Evolutionary conservation across 2,113 vertebrate species (phyloP).

Genomic region (Hippocampus mohnikei): DNA sequence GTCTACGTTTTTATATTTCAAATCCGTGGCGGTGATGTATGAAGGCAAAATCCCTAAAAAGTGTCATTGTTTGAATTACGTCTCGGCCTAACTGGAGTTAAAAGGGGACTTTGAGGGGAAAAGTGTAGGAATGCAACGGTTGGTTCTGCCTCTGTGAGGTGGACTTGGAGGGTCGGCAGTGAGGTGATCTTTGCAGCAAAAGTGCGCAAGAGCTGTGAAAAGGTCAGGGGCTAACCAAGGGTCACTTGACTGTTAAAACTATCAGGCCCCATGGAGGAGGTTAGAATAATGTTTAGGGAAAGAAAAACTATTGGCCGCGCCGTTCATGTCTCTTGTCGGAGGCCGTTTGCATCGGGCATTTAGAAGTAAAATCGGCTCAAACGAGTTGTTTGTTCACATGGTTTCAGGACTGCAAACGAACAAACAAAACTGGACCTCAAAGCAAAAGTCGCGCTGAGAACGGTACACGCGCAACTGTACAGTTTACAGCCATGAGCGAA

Average conservation of each 20-base stretch:
- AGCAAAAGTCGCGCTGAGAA: background rate
- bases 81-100: background rate
- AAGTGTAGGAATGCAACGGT: constrained; percentile 31
- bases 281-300: constrained; percentile 75
- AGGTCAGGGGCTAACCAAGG: constrained; percentile 87
- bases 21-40: background rate
- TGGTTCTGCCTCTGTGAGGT: constrained; percentile 46
- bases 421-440: background rate
- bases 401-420: background rate
- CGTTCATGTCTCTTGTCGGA: background rate
- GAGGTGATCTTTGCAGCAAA: constrained; percentile 62
- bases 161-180: constrained; percentile 62
- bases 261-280: constrained; percentile 63
- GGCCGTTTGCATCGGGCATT: background rate
- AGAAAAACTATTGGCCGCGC: constrained; percentile 47
- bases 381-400: background rate
- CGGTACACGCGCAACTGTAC: too few species aligned
- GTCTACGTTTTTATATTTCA: background rate
- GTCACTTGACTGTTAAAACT: constrained; percentile 79
- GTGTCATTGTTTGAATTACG: background rate
- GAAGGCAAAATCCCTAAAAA: background rate
- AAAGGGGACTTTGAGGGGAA: constrained; percentile 1
- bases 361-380: background rate
- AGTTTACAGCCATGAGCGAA: too few species aligned
- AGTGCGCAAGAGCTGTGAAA: constrained; percentile 49